Percentiles rank a stretch among this genome's conserved stretches.
Evolutionary conservation across 2,888 invertebrate genomes (phyloP).

Genomic region (Synergus laeviventris): DNA sequence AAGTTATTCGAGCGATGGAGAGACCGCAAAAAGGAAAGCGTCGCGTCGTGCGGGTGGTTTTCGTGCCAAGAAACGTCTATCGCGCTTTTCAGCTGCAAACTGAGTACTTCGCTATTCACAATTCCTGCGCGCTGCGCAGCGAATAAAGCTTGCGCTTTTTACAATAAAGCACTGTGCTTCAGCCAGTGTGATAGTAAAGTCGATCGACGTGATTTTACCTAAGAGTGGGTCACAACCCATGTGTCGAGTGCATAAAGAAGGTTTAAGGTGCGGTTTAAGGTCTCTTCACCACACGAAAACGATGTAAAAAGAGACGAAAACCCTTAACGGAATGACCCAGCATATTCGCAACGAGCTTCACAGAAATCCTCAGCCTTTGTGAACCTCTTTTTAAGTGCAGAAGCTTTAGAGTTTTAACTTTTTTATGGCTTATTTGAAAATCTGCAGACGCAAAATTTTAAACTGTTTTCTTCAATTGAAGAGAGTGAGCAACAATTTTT

Average conservation of each 20-base stretch:
- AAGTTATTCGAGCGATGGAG: conserved; percentile 59
- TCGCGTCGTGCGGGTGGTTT: conserved; percentile 43
- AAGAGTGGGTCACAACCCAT: conserved; percentile 46
- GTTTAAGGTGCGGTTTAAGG: conserved; percentile 33
- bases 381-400: neutral
- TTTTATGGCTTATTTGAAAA: neutral
- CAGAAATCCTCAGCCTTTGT: conserved; percentile 8
- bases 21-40: conserved; percentile 59
- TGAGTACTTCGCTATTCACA: conserved; percentile 44
- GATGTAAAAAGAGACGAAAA: neutral
- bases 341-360: conserved; percentile 8
- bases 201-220: conserved; percentile 54
- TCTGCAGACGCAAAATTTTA: too few species aligned
- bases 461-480: neutral
- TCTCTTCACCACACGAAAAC: conserved; percentile 20
- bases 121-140: conserved; percentile 48
- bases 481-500: neutral
- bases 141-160: conserved; percentile 54
- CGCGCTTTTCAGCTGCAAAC: conserved; percentile 54
- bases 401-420: neutral
- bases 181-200: conserved; percentile 42
- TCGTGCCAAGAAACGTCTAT: conserved; percentile 59
- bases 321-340: conserved; percentile 17
- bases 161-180: conserved; percentile 41
- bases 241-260: conserved; percentile 37